phyloP scores from a whole-genome alignment of 2,888 invertebrate species.

The Lepeophtheirus nordmannii region DNA sequence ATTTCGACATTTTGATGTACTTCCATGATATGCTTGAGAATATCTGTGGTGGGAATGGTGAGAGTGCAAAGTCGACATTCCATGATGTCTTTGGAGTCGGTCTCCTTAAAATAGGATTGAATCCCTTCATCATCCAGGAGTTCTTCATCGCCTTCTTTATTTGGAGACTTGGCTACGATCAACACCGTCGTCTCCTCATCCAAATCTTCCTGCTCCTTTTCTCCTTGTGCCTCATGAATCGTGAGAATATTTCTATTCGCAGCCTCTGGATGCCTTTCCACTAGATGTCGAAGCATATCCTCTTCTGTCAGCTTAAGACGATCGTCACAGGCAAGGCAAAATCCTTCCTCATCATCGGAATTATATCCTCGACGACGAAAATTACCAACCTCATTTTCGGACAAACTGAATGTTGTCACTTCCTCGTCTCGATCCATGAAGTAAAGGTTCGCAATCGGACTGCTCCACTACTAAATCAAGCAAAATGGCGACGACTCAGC shows the following conservation, averaged over 20 bases:
- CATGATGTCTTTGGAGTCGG: background rate
- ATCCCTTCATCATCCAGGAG: background rate
- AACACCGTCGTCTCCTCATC: background rate
- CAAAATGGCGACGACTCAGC: too few relatives aligned
- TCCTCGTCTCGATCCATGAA: constrained; percentile 1
- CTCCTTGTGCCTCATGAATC: constrained; percentile 27
- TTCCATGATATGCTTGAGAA: background rate
- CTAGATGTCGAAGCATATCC: background rate
- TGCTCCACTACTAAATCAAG: background rate
- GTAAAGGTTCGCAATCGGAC: background rate
- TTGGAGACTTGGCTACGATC: background rate
- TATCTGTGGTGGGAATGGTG: background rate
- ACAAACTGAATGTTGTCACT: background rate
- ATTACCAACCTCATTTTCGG: background rate
- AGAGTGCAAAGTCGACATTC: background rate
- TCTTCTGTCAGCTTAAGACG: background rate
- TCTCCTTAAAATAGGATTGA: background rate
- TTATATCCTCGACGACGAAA: background rate
- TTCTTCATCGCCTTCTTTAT: too few relatives aligned
- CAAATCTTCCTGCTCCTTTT: constrained; percentile 27
- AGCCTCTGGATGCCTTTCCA: background rate
- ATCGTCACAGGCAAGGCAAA: background rate
- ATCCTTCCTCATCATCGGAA: background rate
- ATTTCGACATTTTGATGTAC: background rate
- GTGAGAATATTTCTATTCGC: background rate